Base-by-base conservation (phyloP, 2,113 vertebrate genomes). In the Ancistrus triradiatus region DNA sequence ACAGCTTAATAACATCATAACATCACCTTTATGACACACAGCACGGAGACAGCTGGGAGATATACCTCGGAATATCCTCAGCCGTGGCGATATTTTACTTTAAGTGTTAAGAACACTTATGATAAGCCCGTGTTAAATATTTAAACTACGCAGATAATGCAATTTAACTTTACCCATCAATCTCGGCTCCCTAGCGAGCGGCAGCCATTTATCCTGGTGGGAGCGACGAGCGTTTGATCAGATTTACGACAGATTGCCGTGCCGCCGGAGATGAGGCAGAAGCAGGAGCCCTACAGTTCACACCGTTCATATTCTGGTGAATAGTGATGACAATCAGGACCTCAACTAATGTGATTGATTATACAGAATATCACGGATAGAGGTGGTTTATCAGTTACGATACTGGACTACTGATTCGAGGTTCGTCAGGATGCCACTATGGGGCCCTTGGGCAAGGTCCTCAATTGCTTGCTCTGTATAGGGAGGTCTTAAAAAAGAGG, bases 51-150 rank as follows among this genome's bases (percentile, higher is more conserved):
- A n/a, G n/a, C n/a, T n/a, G n/a, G n/a, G n/a, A n/a, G n/a, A n/a
- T n/a, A n/a, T n/a, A n/a, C n/a, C n/a, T n/a, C n/a, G n/a, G n/a
- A n/a, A n/a, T n/a, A 61, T 42, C 83, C 74, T 78, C 15, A n/a
- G n/a, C n/a, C n/a, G n/a, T n/a, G n/a, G n/a, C 83, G 80, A 81
- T 87, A 86, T 83, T 62, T 87, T 84, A 88, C 86, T 82, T 69
- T 85, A 85, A 91, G 89, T 86, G 90, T 89, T 84, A 90, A 87
- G 89, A 90, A 88, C 90, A 90, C 89, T 93, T 93, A 91, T 90
- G 90, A 91, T 93, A 91, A 94, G 90, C 82, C 85, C 72, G 81
- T 73, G 87, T 92, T 91, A 93, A 93, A 91, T 90, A 88, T 93
- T 94, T 90, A 92, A 93, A 91, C 87, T 86, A 87, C 80, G 75